Conservation (phyloP, 2,888 invertebrate genomes). For the Baccha elongata region DNA sequence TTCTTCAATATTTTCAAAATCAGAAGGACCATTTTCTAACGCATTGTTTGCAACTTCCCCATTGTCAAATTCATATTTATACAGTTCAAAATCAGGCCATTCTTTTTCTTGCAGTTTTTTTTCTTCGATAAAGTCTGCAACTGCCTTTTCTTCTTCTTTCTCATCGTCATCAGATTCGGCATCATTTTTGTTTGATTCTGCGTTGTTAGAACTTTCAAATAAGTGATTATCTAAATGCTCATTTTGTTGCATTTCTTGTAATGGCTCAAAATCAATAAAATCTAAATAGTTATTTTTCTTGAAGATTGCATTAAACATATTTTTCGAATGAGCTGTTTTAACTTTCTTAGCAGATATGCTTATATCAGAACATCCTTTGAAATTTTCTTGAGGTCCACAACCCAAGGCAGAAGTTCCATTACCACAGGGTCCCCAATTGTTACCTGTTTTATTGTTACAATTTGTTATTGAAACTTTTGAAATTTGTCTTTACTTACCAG, state of each 20-base stretch:
- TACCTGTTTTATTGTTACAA: slow-evolving; percentile 77
- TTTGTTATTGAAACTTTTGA: not conserved
- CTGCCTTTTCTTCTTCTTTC: not conserved
- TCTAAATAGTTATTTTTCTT: not conserved
- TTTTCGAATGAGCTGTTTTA: not conserved
- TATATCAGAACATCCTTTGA: slow-evolving; percentile 84
- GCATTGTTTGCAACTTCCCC: not conserved
- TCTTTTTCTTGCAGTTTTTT: not conserved
- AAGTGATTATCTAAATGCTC: not conserved
- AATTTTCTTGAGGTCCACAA: slow-evolving; percentile 84
- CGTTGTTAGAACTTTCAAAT: not conserved
- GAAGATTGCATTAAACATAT: not conserved
- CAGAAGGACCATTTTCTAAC: not conserved
- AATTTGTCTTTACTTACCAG: slow-evolving; percentile 78
- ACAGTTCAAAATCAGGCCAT: no score
- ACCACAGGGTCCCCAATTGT: slow-evolving; percentile 83
- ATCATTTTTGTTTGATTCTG: not conserved
- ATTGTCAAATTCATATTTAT: not conserved
- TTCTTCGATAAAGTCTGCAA: not conserved
- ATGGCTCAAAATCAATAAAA: not conserved
- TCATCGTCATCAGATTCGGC: not conserved
- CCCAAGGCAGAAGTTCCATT: slow-evolving; percentile 81
- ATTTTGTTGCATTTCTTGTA: not conserved
- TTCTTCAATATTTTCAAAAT: not conserved
- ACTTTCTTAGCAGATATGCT: slow-evolving; percentile 69